Percentiles rank a stretch among this genome's conserved stretches.
phyloP scores from a whole-genome alignment of 2,113 vertebrate genomes.

The Tursiops truncatus region DNA sequence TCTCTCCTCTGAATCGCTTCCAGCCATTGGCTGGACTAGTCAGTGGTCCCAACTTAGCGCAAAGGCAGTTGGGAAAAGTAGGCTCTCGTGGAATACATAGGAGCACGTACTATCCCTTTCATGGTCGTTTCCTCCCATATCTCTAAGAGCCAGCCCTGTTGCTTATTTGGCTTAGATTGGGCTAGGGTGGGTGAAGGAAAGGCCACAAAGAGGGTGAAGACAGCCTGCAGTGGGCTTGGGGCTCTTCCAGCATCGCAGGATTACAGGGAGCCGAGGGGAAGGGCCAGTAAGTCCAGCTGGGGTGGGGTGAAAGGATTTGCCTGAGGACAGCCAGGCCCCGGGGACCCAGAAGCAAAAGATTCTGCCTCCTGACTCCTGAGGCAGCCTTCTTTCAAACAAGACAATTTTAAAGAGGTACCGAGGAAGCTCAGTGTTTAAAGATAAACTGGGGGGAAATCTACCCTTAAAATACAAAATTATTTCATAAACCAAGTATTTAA shows the following conservation, averaged over 20 bases:
- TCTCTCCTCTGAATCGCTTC: fast-evolving
- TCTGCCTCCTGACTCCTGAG: neutral
- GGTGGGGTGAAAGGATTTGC: neutral
- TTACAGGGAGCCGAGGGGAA: neutral
- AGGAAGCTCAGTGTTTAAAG: neutral
- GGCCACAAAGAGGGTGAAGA: neutral
- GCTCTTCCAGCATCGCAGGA: fast-evolving
- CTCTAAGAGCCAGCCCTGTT: neutral
- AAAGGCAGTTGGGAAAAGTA: neutral
- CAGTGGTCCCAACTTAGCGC: neutral
- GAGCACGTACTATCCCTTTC: too few species aligned
- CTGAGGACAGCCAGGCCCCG: neutral
- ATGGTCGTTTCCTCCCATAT: neutral
- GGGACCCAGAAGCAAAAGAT: neutral
- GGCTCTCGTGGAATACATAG: fast-evolving
- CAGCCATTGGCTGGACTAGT: neutral
- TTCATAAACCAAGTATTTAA: neutral
- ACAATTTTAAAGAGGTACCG: neutral
- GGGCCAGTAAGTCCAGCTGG: neutral
- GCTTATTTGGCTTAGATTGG: neutral
- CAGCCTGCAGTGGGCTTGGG: neutral
- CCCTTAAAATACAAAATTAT: neutral
- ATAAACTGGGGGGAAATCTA: neutral
- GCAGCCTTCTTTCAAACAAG: neutral
- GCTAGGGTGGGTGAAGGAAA: neutral